These are phyloP conservation scores for Lepidostoma basale DNA, from an alignment of 1,140 invertebrate species.

Conservation along the genomic window DNA sequence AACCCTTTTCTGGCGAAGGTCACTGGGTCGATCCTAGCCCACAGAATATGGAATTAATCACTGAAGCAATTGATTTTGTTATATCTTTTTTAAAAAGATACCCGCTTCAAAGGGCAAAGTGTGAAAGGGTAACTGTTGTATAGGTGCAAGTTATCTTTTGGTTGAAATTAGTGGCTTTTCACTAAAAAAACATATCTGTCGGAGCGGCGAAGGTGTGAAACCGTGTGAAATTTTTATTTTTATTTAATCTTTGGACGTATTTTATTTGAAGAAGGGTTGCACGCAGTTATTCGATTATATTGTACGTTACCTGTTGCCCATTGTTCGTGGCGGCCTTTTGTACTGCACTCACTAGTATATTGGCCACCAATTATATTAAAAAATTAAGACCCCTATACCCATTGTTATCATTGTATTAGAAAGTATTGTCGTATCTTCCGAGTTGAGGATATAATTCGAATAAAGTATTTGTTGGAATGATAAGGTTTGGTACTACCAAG, in stretches of 20 bases:
- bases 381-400: no score
- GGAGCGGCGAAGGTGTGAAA: conserved; percentile 16
- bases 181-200: conserved; percentile 28
- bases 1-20: conserved; percentile 28
- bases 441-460: no score
- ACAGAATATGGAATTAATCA: conserved; percentile 13
- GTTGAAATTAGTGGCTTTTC: conserved; percentile 43
- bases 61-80: conserved; percentile 9
- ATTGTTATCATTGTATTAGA: no score
- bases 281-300: not conserved
- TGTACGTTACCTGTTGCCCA: conserved; percentile 18
- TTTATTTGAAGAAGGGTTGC: not conserved
- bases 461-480: no score
- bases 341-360: no score
- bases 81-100: conserved; percentile 21
- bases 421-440: no score
- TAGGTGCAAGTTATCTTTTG: conserved; percentile 29
- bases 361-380: no score
- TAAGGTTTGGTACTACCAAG: no score
- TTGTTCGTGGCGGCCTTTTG: no score
- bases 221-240: conserved; percentile 41
- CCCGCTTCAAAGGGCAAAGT: conserved; percentile 12
- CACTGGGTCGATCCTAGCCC: conserved; percentile 29
- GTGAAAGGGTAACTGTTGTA: not conserved
- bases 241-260: not conserved